These are phyloP conservation scores for Drosophila siamana DNA, from an alignment of 2,888 invertebrate genomes.

Conservation along the genomic window DNA sequence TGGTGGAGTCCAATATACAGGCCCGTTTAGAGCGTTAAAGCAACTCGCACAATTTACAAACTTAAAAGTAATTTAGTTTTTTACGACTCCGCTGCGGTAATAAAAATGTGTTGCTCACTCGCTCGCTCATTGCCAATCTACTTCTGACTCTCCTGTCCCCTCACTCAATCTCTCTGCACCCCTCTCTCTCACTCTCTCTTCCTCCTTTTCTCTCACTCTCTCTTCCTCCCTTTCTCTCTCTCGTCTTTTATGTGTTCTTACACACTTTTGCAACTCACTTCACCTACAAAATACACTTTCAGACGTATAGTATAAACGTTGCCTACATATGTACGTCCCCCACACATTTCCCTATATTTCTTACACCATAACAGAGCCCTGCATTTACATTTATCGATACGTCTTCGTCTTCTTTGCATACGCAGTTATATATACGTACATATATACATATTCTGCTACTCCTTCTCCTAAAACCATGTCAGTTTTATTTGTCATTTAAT, in stretches of 20 bases:
- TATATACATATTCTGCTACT: not conserved
- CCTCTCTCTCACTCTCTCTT: too few species aligned
- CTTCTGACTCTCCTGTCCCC: conserved; percentile 13
- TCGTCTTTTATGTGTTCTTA: conserved; percentile 27
- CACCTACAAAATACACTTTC: conserved; percentile 50
- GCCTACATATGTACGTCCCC: not conserved
- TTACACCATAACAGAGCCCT: conserved; percentile 22
- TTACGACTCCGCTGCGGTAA: conserved; percentile 82
- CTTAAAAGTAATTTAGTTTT: conserved; percentile 83
- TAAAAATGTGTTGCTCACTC: conserved; percentile 71
- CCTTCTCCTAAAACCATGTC: not conserved
- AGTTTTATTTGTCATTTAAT: not conserved
- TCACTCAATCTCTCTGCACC: too few species aligned
- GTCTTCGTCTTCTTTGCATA: conserved; percentile 37
- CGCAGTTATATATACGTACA: not conserved
- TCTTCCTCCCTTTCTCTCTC: not conserved
- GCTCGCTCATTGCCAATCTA: conserved; percentile 37
- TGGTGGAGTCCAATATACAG: conserved; percentile 23
- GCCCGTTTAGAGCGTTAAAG: conserved; percentile 61
- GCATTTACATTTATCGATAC: conserved; percentile 79
- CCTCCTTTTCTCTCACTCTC: too few species aligned
- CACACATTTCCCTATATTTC: not conserved
- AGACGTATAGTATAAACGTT: conserved; percentile 1
- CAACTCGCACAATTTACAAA: conserved; percentile 78
- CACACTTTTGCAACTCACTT: conserved; percentile 48